phyloP scores from a whole-genome alignment of 2,797 vertebrate genomes.

The Gobionotothen gibberifrons region DNA sequence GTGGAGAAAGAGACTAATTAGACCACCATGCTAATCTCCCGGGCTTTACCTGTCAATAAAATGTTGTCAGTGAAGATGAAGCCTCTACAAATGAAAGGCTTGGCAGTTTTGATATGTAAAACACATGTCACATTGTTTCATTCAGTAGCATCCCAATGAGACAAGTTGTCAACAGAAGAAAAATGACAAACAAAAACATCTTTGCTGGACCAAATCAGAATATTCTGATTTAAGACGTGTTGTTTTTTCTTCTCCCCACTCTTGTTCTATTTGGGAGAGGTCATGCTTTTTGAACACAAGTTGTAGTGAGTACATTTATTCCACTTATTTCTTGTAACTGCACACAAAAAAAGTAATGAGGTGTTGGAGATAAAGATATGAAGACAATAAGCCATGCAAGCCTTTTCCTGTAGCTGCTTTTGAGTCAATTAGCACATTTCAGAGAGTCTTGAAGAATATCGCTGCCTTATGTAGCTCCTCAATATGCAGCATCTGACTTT shows the following conservation, averaged over 20 bases:
- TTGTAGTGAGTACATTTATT: conserved; percentile 78
- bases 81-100: conserved; percentile 66
- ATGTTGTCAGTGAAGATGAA: conserved; percentile 68
- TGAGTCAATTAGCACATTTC: conserved; percentile 78
- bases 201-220: conserved; percentile 78
- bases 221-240: conserved; percentile 72
- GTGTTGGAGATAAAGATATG: conserved; percentile 76
- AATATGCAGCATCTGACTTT: conserved; percentile 75
- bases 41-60: conserved; percentile 79
- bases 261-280: conserved; percentile 72
- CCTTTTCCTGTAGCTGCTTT: conserved; percentile 64
- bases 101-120: conserved; percentile 78
- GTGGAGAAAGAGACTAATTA: conserved; percentile 74
- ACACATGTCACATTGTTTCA: conserved; percentile 69
- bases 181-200: conserved; percentile 80
- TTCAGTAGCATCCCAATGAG: conserved; percentile 63
- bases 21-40: conserved; percentile 68
- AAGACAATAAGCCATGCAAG: conserved; percentile 72
- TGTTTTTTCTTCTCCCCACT: neutral
- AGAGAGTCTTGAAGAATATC: conserved; percentile 60
- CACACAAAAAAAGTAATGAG: conserved; percentile 77
- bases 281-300: conserved; percentile 80
- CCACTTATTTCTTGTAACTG: conserved; percentile 78
- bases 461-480: conserved; percentile 68
- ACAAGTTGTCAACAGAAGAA: conserved; percentile 75